These are phyloP conservation scores for Aphidoletes aphidimyza DNA, from an alignment of 2,888 invertebrate species.

Conservation along the genomic window DNA sequence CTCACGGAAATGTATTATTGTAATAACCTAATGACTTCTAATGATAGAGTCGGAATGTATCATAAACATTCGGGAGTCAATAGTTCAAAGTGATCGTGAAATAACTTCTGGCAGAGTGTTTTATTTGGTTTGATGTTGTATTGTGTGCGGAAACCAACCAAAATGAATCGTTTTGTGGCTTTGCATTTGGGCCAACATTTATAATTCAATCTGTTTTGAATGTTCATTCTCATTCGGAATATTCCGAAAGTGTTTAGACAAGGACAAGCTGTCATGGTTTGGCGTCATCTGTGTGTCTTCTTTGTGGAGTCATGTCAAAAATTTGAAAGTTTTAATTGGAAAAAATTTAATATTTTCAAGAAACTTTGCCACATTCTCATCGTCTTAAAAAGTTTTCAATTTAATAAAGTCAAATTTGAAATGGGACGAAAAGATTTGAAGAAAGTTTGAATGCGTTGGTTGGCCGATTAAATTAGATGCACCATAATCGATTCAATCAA, in stretches of 20 bases:
- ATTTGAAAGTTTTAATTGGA: slow-evolving; percentile 27
- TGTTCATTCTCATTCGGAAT: slow-evolving; percentile 11
- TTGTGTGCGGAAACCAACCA: slow-evolving; percentile 21
- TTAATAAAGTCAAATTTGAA: too few relatives aligned
- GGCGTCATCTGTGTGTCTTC: slow-evolving; percentile 20
- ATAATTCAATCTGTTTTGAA: slow-evolving; percentile 34
- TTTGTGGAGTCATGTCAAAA: background rate
- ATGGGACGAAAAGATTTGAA: too few relatives aligned
- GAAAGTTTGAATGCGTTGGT: background rate
- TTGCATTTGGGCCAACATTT: background rate
- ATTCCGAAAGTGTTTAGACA: background rate
- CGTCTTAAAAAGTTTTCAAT: background rate
- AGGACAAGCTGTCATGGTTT: slow-evolving; percentile 34
- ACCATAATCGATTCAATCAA: slow-evolving; percentile 16
- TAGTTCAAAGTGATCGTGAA: slow-evolving; percentile 35
- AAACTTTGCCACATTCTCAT: slow-evolving; percentile 25
- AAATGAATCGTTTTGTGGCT: slow-evolving; percentile 40
- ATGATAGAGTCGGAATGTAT: slow-evolving; percentile 34
- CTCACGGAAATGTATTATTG: slow-evolving; percentile 50
- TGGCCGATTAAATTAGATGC: background rate
- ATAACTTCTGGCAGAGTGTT: background rate
- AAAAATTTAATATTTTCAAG: background rate
- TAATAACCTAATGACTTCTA: slow-evolving; percentile 53
- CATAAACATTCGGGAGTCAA: slow-evolving; percentile 48
- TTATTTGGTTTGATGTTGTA: too few relatives aligned